Evolutionary conservation across 2,888 invertebrate genomes (phyloP).

Genomic region (Limenitis camilla): DNA sequence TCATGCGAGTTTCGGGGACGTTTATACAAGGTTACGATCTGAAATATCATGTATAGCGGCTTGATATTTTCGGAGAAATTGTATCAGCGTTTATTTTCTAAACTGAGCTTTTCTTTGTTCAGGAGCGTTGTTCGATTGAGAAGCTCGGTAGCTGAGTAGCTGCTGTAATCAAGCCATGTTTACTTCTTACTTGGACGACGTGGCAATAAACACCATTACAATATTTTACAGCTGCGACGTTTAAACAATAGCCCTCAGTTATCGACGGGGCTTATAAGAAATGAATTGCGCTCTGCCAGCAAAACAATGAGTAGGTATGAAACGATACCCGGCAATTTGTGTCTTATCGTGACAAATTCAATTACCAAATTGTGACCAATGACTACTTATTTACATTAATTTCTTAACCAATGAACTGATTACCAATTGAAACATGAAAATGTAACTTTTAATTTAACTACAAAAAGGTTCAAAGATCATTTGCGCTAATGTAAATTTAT

Average conservation of each 20-base stretch:
- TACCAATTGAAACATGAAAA: conserved; percentile 32
- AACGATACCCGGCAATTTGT: conserved; percentile 36
- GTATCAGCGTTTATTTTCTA: not conserved
- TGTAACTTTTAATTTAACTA: conserved; percentile 19
- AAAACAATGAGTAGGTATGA: conserved; percentile 50
- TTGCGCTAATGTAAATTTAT: conserved; percentile 16
- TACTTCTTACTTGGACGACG: conserved; percentile 14
- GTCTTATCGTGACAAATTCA: conserved; percentile 46
- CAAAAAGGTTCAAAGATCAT: conserved; percentile 26
- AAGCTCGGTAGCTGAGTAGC: conserved; percentile 28
- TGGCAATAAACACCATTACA: conserved; percentile 13
- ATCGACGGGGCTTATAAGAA: conserved; percentile 52
- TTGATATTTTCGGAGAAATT: conserved; percentile 4
- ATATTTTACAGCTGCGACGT: conserved; percentile 41
- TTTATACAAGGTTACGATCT: conserved; percentile 48
- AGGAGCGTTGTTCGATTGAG: too few species aligned
- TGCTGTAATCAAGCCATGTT: not conserved
- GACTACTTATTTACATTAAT: conserved; percentile 13
- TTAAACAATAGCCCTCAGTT: conserved; percentile 57
- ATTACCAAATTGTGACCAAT: conserved; percentile 11
- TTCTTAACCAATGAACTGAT: conserved; percentile 19
- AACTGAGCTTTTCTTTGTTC: conserved; percentile 4
- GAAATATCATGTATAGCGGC: conserved; percentile 20
- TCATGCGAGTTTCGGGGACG: conserved; percentile 53
- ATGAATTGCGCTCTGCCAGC: conserved; percentile 47